Evolutionary conservation across 2,888 invertebrate species (phyloP).

Genomic region (Drosophila nigritarsus): DNA sequence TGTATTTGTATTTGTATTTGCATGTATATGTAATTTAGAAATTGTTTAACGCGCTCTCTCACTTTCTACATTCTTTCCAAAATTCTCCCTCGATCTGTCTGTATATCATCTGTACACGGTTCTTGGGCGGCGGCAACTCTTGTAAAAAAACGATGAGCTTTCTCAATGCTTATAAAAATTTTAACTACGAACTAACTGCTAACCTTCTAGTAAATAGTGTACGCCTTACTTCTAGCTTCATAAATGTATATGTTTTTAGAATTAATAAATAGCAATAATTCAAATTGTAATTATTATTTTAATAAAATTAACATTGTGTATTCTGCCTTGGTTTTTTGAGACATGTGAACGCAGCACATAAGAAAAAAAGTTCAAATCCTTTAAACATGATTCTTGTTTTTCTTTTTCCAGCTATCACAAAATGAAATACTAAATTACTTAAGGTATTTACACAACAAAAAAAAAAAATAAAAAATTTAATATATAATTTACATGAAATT

Average conservation of each 20-base stretch:
- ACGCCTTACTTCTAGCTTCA: conserved; percentile 34
- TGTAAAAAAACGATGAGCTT: conserved; percentile 49
- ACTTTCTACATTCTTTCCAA: background rate
- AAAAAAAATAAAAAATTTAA: background rate
- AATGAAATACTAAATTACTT: conserved; percentile 59
- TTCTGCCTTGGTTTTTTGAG: conserved; percentile 36
- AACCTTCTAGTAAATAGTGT: conserved; percentile 46
- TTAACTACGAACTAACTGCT: conserved; percentile 34
- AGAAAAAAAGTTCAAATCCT: conserved; percentile 7
- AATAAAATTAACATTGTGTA: conserved; percentile 44
- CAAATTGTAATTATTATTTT: conserved; percentile 30
- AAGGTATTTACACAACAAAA: conserved; percentile 45
- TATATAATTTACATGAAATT: background rate
- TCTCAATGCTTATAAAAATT: conserved; percentile 49
- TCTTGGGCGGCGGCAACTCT: conserved; percentile 71
- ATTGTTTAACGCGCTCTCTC: conserved; percentile 2
- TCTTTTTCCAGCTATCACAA: conserved; percentile 52
- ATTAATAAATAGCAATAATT: conserved; percentile 51
- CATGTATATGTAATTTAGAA: conserved; percentile 23
- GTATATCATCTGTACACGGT: conserved; percentile 37
- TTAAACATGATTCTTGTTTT: conserved; percentile 24
- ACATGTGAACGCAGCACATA: conserved; percentile 31
- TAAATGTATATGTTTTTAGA: conserved; percentile 40
- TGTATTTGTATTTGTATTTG: conserved; percentile 7
- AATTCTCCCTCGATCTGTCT: conserved; percentile 6